Base-by-base conservation (phyloP, 2,888 invertebrate species). In the Lasioglossum oenotherae region DNA sequence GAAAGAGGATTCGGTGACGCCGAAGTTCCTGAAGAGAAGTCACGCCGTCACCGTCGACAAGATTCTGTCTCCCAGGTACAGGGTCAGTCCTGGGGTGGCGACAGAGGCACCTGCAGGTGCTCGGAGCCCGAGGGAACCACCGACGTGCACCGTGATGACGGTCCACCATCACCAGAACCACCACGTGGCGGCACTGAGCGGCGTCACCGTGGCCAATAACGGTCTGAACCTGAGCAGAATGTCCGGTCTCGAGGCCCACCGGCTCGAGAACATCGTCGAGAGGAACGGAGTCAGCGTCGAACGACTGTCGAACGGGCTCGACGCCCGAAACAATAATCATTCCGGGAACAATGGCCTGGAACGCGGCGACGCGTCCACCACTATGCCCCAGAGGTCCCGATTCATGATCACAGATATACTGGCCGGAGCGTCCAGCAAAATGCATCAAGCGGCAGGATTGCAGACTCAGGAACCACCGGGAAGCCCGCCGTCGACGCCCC, bases 391-490 rank as follows among this genome's bases (percentile, higher is more conserved):
- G 77, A 96, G 98, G 92, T 98, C 98, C 86, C 96, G 98, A 90
- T 98, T 98, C 96, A 98, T 98, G 98, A 98, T 98, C 96, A 98
- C 98, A 92, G 98, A 98, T 95, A 98, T 98, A 93, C 96, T 98
- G 90, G 97, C 97, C 78, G 96, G 96, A 77, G 96, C 96, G 80
- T 92, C 94, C 19, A 94, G 93, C 75, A 90, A 91, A 74, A 86
- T 86, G 83, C 90, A 88, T 23, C 94, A 94, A 23, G 88, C 93
- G 38, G 69, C 69, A 16, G 92, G 92, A 67, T 77, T 94, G 23
- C 92, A 92, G 84, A 92, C 87, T 6, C 94, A 94, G 77, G 94
- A 95, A 27, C 93, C 94, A 35, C 95, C 94, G 12, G 94, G 92
- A 27, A 95, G 95, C 87, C 95, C 89, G 93, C 97, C 95, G 94